Conservation (phyloP, 2,113 vertebrate genomes). For the Galeopterus variegatus region DNA sequence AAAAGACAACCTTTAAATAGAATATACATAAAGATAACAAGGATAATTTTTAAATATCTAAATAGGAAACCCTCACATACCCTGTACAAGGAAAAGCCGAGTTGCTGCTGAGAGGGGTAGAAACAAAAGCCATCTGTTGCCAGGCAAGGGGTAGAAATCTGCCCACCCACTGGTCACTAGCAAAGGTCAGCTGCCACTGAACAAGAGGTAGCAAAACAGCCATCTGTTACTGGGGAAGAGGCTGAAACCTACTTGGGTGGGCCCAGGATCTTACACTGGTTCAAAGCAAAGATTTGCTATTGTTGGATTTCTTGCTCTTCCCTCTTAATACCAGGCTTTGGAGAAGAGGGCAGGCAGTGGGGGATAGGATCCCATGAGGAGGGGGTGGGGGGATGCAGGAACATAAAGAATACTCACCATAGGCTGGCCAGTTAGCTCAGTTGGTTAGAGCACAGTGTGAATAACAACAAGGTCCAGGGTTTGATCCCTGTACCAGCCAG, state of each 20-base stretch:
- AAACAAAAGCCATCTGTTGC: not conserved
- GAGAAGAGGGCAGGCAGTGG: not conserved
- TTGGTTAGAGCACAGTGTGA: too few relatives aligned
- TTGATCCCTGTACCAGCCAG: too few relatives aligned
- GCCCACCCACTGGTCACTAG: not conserved
- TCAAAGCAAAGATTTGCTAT: conserved; percentile 2
- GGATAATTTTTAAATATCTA: not conserved
- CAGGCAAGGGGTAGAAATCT: not conserved
- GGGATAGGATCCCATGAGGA: not conserved
- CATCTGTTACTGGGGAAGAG: not conserved
- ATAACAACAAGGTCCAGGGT: too few relatives aligned
- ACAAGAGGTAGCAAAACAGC: not conserved
- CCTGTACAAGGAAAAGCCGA: not conserved
- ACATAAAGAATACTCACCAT: not conserved
- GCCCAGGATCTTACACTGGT: not conserved
- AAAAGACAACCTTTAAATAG: not conserved
- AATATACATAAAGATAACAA: not conserved
- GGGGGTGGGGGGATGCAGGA: not conserved
- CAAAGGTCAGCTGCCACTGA: not conserved
- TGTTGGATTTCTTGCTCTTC: not conserved
- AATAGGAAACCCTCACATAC: not conserved
- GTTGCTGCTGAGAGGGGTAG: not conserved
- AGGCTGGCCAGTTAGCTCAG: too few relatives aligned
- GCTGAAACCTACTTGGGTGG: not conserved
- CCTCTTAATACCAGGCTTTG: not conserved